These are phyloP conservation scores for Choreutis nemorana DNA, from an alignment of 2,888 invertebrate genomes.

Conservation along the genomic window DNA sequence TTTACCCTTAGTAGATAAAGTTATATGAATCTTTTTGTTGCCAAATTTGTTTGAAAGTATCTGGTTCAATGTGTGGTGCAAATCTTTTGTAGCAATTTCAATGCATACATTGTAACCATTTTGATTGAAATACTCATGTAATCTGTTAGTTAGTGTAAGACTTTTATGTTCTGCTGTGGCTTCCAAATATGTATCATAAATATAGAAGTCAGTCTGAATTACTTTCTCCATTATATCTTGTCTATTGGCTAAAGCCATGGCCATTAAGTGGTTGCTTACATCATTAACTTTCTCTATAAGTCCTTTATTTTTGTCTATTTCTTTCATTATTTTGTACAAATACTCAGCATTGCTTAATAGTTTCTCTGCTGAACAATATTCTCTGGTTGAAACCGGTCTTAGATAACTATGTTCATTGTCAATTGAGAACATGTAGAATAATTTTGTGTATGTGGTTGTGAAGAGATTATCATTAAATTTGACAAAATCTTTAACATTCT, in stretches of 20 bases:
- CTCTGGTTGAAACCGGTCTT: conserved; percentile 14
- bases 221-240: conserved; percentile 34
- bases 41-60: conserved; percentile 23
- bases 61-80: conserved; percentile 23
- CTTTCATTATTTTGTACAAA: conserved; percentile 27
- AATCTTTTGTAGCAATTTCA: conserved; percentile 19
- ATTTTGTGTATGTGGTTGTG: conserved; percentile 36
- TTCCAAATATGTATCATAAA: conserved; percentile 38
- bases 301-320: conserved; percentile 27
- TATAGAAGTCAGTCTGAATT: conserved; percentile 20
- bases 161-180: conserved; percentile 21
- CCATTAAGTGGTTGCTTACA: conserved; percentile 34
- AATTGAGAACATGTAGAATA: conserved; percentile 30
- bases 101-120: conserved; percentile 26
- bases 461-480: conserved; percentile 27
- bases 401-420: conserved; percentile 24
- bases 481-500: conserved; percentile 35
- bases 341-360: conserved; percentile 30
- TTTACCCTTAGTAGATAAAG: conserved; percentile 21
- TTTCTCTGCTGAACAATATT: conserved; percentile 28
- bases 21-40: conserved; percentile 31
- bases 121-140: conserved; percentile 27
- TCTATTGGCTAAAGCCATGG: conserved; percentile 37
- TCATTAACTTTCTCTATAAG: conserved; percentile 23
- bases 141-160: conserved; percentile 26